Conservation (phyloP, 2,797 vertebrate genomes). For the Melanotaenia pygmaea region DNA sequence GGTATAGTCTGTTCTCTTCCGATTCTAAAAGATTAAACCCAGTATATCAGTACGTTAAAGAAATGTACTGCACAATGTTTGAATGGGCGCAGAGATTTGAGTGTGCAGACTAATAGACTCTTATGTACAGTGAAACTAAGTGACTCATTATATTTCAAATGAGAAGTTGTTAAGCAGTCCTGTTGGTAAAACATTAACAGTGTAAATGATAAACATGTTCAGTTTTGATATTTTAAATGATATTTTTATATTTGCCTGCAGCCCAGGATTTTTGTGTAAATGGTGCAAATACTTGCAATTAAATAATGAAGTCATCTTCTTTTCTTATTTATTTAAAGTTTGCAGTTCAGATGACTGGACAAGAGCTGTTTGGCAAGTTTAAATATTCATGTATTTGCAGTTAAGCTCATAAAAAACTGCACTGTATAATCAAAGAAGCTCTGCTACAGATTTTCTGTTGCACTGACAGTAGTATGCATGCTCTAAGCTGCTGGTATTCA, state of each 20-base stretch:
- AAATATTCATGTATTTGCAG: not conserved
- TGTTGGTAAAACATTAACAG: slow-evolving; percentile 18
- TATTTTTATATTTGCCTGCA: not conserved
- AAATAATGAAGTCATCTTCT: not conserved
- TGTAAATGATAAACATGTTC: slow-evolving; percentile 6
- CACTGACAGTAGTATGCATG: not conserved
- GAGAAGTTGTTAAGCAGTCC: not conserved
- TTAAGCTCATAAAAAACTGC: not conserved
- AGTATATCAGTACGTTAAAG: not conserved
- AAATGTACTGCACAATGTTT: not conserved
- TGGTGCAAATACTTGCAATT: not conserved
- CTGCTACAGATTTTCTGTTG: not conserved
- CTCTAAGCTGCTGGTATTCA: not conserved
- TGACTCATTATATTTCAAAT: slow-evolving; percentile 2
- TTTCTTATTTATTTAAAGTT: not conserved
- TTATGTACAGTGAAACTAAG: slow-evolving; percentile 16
- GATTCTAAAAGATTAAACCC: not conserved
- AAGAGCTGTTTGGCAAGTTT: not conserved
- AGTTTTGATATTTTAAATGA: not conserved
- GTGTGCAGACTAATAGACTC: slow-evolving; percentile 7
- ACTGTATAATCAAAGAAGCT: not conserved
- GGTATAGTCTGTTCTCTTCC: no score
- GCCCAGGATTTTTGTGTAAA: not conserved
- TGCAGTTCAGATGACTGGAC: not conserved
- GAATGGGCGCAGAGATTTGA: slow-evolving; percentile 1